Evolutionary conservation across 2,113 vertebrate genomes (phyloP).

Genomic region (Crotalus viridis): DNA sequence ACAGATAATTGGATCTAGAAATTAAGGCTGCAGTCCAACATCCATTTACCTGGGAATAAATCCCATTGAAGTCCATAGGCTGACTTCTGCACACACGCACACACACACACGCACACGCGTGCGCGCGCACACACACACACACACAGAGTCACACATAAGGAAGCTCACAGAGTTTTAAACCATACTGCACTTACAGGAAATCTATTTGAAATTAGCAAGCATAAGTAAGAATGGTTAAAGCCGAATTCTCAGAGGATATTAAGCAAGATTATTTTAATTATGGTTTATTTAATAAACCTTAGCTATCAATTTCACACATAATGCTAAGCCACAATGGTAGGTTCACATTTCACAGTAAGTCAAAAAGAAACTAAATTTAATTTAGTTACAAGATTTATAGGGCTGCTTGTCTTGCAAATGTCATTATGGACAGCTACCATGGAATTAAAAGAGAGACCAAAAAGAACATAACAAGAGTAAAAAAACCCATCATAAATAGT

Average conservation of each 20-base stretch:
- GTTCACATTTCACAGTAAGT: not conserved
- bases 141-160: not conserved
- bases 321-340: not conserved
- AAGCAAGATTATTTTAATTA: not conserved
- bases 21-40: not conserved
- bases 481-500: not conserved
- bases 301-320: not conserved
- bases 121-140: not conserved
- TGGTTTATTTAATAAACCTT: not conserved
- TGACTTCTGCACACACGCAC: rapidly evolving
- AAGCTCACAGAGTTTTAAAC: not conserved
- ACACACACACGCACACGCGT: rapidly evolving
- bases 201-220: not conserved
- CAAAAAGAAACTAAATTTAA: not conserved
- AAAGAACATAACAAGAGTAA: not conserved
- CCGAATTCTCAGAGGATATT: not conserved
- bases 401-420: not conserved
- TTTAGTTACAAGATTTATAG: not conserved
- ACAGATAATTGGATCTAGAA: not conserved
- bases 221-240: not conserved
- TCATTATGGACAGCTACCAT: not conserved
- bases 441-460: not conserved
- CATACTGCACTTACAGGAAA: not conserved
- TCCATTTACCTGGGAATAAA: not conserved
- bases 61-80: not conserved